phyloP scores from a whole-genome alignment of 2,888 invertebrate species.

The Megalurothrips usitatus region DNA sequence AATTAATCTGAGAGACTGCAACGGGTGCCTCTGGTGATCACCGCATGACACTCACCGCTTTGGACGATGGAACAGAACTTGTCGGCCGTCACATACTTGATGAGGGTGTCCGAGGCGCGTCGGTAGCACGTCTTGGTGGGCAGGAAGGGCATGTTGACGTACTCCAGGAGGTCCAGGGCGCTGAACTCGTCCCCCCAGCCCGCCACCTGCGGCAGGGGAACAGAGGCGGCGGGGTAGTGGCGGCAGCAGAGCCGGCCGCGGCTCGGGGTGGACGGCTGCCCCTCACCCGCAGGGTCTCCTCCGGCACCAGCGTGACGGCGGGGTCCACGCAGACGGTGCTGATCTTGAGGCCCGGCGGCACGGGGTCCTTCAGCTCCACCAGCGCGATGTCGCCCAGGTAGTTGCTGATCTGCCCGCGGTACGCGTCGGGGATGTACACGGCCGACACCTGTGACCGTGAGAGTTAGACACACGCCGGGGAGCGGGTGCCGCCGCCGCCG shows the following conservation, averaged over 20 bases:
- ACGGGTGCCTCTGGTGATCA: not conserved
- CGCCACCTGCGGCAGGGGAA: not conserved
- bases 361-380: slow-evolving; percentile 7
- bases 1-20: not conserved
- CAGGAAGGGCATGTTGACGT: slow-evolving; percentile 14
- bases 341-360: not conserved
- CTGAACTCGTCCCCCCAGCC: not conserved
- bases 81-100: slow-evolving; percentile 11
- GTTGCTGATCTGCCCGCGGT: slow-evolving; percentile 15
- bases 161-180: slow-evolving; percentile 12
- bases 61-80: slow-evolving; percentile 16
- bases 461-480: too few relatives aligned
- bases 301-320: not conserved
- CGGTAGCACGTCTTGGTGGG: slow-evolving; percentile 24
- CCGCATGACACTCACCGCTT: not conserved
- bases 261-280: too few relatives aligned
- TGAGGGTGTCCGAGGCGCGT: not conserved
- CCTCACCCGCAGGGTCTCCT: not conserved
- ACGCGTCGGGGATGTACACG: not conserved
- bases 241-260: too few relatives aligned
- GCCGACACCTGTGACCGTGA: not conserved
- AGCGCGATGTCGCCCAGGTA: slow-evolving; percentile 10
- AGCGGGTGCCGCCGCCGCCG: too few relatives aligned
- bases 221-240: not conserved
- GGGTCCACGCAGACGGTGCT: slow-evolving; percentile 5